These are phyloP conservation scores for Tiaroga cobitis DNA, from an alignment of 2,797 vertebrate species.

Conservation along the genomic window DNA sequence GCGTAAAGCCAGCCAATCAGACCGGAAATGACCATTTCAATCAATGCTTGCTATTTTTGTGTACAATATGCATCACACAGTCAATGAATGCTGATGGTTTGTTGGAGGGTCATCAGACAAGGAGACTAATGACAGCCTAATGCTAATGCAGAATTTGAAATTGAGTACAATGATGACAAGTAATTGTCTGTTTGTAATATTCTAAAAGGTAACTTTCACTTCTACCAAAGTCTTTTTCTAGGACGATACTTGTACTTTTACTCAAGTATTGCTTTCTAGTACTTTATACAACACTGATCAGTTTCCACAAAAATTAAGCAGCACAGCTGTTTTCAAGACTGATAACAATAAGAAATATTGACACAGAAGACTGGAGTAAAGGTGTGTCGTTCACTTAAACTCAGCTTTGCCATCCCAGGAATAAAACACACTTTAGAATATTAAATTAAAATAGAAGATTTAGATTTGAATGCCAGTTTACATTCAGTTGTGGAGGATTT, in stretches of 20 bases:
- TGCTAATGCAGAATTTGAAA: slow-evolving; percentile 22
- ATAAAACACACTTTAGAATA: neutral
- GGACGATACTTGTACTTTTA: no score
- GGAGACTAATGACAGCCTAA: neutral
- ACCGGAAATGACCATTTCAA: neutral
- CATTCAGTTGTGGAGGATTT: no score
- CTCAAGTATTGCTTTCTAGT: no score
- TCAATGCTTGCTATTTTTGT: no score
- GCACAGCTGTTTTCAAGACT: neutral
- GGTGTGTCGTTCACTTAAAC: no score
- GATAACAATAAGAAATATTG: neutral
- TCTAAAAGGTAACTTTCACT: no score
- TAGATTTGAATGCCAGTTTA: no score
- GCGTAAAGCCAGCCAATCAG: neutral
- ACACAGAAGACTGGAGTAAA: neutral
- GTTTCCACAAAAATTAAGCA: neutral
- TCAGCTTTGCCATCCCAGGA: neutral
- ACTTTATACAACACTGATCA: no score
- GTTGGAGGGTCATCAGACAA: neutral
- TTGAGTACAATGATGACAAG: slow-evolving; percentile 25
- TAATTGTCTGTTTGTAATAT: slow-evolving; percentile 28
- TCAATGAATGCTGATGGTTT: neutral
- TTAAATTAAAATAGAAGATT: neutral
- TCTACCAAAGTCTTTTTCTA: no score
- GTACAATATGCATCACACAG: neutral